Percentiles rank a stretch among this genome's conserved stretches.
phyloP scores from a whole-genome alignment of 2,888 invertebrate genomes.

The Apotomis capreana region DNA sequence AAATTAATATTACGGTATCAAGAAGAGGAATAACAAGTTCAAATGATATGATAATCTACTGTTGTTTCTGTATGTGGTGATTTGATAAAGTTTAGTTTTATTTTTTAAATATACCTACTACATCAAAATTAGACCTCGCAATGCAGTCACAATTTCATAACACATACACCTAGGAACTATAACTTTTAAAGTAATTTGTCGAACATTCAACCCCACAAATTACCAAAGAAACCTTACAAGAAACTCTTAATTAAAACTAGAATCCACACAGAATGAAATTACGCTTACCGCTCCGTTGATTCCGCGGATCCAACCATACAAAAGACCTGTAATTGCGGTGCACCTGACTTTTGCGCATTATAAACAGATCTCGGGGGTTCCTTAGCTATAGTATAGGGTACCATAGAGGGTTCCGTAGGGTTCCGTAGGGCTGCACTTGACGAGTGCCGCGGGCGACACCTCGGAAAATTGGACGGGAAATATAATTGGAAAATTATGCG shows the following conservation, averaged over 20 bases:
- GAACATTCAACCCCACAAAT: constrained; percentile 11
- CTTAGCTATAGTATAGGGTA: constrained; percentile 45
- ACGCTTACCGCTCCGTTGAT: constrained; percentile 1
- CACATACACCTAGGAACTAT: neutral
- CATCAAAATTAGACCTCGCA: neutral
- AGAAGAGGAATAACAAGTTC: too few relatives aligned
- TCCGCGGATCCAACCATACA: constrained; percentile 5
- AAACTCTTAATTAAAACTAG: constrained; percentile 22
- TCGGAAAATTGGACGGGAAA: constrained; percentile 83
- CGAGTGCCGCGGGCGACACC: constrained; percentile 82
- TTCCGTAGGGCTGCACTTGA: constrained; percentile 75
- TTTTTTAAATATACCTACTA: too few relatives aligned
- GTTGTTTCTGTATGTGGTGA: too few relatives aligned
- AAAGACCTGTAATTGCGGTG: constrained; percentile 53
- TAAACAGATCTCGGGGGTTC: constrained; percentile 54
- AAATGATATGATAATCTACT: too few relatives aligned
- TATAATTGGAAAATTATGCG: constrained; percentile 84
- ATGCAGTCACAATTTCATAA: too few relatives aligned
- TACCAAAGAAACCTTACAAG: constrained; percentile 12
- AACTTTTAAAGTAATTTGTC: neutral
- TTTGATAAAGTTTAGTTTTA: too few relatives aligned
- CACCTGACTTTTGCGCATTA: constrained; percentile 63
- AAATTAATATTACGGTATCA: too few relatives aligned
- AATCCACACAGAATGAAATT: constrained; percentile 17
- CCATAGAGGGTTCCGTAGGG: constrained; percentile 53